These are phyloP conservation scores for Meganola albula DNA, from an alignment of 2,888 invertebrate species.

Conservation along the genomic window DNA sequence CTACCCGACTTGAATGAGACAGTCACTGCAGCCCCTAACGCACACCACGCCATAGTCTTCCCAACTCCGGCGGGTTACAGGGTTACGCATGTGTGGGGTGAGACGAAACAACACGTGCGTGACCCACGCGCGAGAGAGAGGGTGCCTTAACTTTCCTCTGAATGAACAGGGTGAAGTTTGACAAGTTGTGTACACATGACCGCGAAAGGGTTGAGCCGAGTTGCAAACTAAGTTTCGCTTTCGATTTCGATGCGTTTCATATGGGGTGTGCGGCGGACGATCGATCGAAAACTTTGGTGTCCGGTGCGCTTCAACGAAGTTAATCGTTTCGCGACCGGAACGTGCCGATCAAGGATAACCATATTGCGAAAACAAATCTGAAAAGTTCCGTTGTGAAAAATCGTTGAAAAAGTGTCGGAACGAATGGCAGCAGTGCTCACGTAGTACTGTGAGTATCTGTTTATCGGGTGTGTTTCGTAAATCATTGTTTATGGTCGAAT, in stretches of 20 bases:
- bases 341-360: constrained; percentile 14
- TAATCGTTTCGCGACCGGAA: constrained; percentile 26
- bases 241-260: constrained; percentile 71
- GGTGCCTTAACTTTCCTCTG: constrained; percentile 49
- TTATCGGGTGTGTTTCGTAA: constrained; percentile 61
- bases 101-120: constrained; percentile 60
- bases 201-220: constrained; percentile 65
- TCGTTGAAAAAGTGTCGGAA: constrained; percentile 46
- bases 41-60: constrained; percentile 24
- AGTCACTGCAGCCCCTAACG: constrained; percentile 22
- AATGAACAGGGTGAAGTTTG: constrained; percentile 67
- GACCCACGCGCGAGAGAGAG: constrained; percentile 51
- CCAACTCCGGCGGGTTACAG: constrained; percentile 34
- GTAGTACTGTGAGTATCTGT: constrained; percentile 44
- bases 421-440: constrained; percentile 44
- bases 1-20: constrained; percentile 35
- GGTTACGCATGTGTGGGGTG: constrained; percentile 56
- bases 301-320: constrained; percentile 36
- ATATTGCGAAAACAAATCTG: constrained; percentile 16
- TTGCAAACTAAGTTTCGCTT: constrained; percentile 63
- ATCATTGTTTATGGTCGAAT: constrained; percentile 72
- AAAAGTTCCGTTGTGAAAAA: constrained; percentile 44
- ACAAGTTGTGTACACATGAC: constrained; percentile 62
- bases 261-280: constrained; percentile 51
- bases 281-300: constrained; percentile 56